Base-by-base conservation (phyloP, 2,113 vertebrate genomes). In the Suricata suricatta region DNA sequence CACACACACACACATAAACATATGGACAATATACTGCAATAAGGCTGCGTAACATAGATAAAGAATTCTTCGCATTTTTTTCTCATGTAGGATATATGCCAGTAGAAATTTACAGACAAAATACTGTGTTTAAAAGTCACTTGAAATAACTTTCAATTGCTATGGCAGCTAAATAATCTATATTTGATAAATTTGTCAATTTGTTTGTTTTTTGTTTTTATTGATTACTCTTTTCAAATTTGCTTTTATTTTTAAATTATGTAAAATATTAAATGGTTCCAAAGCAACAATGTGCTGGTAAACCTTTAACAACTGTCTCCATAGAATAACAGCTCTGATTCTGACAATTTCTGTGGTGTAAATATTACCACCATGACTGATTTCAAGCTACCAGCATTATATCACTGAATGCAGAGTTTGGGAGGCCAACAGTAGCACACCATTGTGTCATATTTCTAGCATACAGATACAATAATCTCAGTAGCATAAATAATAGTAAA, bases 171-270 rank as follows among this genome's bases (percentile, higher is more conserved):
- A 88, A 91, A 27, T 87, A 23, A 81, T 47, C 69, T 35, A 52
- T 11, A 72, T 38, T 85, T 88, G 69, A 77, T 83, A 50, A 69
- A n/a, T 44, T 77, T 85, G 3, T 72, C 90, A 60, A 52, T 64
- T 89, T 72, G 54, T 19, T 80, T 80, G 2, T 60, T 27, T 95
- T 77, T 35, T 64, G 54, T 68, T 93, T 89, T 81, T 87, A 60
- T 31, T 52, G 29, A 71, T 69, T 82, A 35, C 10, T 95, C 44
- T 95, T 95, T 96, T 25, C 17, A 63, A 76, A 44, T 66, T 60
- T 80, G 57, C 54, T 86, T 90, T 86, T 41, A 83, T 31, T 79
- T 97, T 94, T 84, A 74, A 94, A 84, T 88, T 35, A 80, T 41
- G 15, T 57, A 25, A 92, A 92, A 54, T 68, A 85, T n/a, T 89